Base-by-base conservation (phyloP, 2,888 invertebrate species). In the Fragum sueziense region DNA sequence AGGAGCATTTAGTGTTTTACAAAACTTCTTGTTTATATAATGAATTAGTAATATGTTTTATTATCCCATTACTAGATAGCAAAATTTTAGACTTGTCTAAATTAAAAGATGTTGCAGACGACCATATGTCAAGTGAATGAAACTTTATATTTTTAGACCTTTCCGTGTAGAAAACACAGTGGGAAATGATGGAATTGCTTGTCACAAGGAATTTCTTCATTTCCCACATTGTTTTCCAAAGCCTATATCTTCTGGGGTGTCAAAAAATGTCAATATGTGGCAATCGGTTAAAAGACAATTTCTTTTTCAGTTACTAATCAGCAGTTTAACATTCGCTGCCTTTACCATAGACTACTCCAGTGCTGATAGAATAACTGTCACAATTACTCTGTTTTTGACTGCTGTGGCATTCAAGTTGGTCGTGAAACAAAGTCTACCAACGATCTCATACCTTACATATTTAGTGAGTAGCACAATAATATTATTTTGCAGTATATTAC, bases 361-460 rank as follows among this genome's bases (percentile, higher is more conserved):
- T n/a, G 80, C 88, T 11, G 89, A 89, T 74, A 79, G 92, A 70
- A 79, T 91, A 33, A 84, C 83, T 34, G 86, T 90, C n/a, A 89
- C 88, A 67, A 88, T 91, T 69, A 91, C 90, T 1, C 80, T 91
- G 22, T 86, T 92, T 75, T 84, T 92, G 33, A 91, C 92, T 68
- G 87, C 89, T 54, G 90, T 92, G 25, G 90, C 91, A 52, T 91
- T 91, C 83, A 91, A 91, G 81, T 87, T 91, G 70, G 90, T 91
- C 14, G 89, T 91, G 68, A 89, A 88, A 70, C 88, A 89, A 81
- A 88, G 88, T 71, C 82, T 92, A 25, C 92, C 92, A 11, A 88
- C 88, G 7, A 89, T 91, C 62, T 90, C 91, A n/a, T 92, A 91
- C 76, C 84, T 91, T 29, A 91, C 92, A n/a, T 90, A 90, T 70